Evolutionary conservation across 2,888 invertebrate genomes (phyloP).

Genomic region (Chrysodeixis includens): DNA sequence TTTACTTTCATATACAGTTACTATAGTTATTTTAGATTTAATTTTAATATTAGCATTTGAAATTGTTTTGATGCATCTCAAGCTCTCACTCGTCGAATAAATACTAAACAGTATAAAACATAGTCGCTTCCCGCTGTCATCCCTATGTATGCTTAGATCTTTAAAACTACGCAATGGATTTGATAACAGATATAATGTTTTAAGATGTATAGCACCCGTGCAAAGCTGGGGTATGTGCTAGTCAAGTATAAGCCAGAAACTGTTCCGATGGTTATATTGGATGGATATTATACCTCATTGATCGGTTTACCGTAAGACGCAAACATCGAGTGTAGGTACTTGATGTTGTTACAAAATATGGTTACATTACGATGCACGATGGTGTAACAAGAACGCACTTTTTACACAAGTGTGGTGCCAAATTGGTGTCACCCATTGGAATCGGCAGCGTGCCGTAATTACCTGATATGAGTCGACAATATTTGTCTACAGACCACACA

Average conservation of each 20-base stretch:
- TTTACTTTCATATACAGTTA: not conserved
- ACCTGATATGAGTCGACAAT: constrained; percentile 60
- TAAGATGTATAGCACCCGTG: too few species aligned
- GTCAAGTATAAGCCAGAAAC: too few species aligned
- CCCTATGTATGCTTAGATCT: too few species aligned
- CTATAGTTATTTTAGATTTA: not conserved
- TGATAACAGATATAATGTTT: too few species aligned
- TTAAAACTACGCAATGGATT: too few species aligned
- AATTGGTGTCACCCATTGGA: constrained; percentile 64
- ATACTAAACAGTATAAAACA: too few species aligned
- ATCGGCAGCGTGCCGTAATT: constrained; percentile 47
- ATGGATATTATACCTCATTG: not conserved
- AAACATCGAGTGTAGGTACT: constrained; percentile 35
- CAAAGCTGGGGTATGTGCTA: too few species aligned
- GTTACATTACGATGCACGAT: constrained; percentile 47
- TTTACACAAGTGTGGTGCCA: constrained; percentile 57
- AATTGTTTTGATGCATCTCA: not conserved
- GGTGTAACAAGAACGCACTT: constrained; percentile 45
- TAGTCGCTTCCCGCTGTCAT: too few species aligned
- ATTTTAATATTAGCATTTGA: not conserved
- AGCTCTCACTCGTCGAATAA: not conserved
- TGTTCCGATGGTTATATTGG: not conserved
- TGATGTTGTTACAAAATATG: constrained; percentile 49
- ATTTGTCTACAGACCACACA: constrained; percentile 59
- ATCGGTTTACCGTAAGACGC: constrained; percentile 33